A percentile compares a stretch with the other conserved stretches of the same genome.
phyloP scores from a whole-genome alignment of 2,113 vertebrate species.

The Cinclus mexicanus region DNA sequence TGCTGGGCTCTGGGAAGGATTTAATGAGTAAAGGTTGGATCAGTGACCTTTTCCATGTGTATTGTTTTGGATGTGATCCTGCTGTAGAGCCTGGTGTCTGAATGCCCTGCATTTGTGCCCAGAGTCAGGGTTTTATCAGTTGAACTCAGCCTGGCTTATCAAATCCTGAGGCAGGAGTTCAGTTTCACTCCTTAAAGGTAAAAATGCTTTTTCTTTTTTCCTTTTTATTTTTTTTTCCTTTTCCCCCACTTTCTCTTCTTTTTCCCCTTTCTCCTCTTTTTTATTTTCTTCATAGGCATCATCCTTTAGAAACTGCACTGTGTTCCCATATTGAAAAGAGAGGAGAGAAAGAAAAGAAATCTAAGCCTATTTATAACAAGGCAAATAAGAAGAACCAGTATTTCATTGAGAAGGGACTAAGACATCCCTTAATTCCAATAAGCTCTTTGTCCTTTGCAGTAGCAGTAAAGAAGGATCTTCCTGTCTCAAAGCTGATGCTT shows the following conservation, averaged over 20 bases:
- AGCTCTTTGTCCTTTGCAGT: constrained; percentile 45
- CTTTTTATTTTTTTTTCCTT: background rate
- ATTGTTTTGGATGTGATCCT: background rate
- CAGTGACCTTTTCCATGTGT: constrained; percentile 7
- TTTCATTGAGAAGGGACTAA: constrained; percentile 38
- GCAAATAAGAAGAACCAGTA: constrained; percentile 24
- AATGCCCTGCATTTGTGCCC: background rate
- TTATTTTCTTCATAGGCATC: background rate
- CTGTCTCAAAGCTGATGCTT: constrained; percentile 32
- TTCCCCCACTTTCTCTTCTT: background rate
- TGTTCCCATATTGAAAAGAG: background rate
- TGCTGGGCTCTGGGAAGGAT: background rate
- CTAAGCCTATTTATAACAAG: constrained; percentile 39
- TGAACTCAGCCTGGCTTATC: constrained; percentile 20
- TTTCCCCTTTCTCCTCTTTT: background rate
- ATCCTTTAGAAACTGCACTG: background rate
- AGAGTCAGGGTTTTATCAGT: constrained; percentile 1
- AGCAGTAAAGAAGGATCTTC: background rate
- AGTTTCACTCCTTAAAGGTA: background rate
- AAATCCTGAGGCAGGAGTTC: background rate
- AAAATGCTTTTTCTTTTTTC: background rate
- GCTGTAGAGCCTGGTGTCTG: background rate
- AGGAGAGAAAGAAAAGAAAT: background rate
- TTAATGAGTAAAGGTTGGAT: constrained; percentile 37
- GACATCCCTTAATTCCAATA: constrained; percentile 50